Evolutionary conservation across 2,888 invertebrate species (phyloP), one percentile per base, ranked within the genome.

Genomic region (Pyrgus malvae): DNA sequence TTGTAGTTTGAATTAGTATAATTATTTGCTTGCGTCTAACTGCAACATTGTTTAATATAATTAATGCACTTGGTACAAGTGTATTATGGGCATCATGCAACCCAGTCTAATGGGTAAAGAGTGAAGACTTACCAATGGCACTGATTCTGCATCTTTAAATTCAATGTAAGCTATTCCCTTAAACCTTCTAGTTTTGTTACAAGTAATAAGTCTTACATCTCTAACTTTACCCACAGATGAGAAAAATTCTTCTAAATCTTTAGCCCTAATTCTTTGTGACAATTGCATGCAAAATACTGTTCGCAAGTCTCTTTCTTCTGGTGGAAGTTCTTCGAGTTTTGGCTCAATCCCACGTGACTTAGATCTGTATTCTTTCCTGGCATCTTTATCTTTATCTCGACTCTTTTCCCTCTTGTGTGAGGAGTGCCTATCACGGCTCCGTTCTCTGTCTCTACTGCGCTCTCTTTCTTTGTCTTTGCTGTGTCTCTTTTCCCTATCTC

Each of bases 111-210:
- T n/a, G n/a, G n/a, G n/a, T n/a, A n/a, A n/a, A n/a, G n/a, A n/a
- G n/a, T n/a, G n/a, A n/a, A n/a, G 50, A 69, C 93, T 92, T 84
- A 96, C 96, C 91, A 99, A 90, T 56, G 98, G 96, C 6, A 99
- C 99, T 60, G 98, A 98, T 88, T 99, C 99, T 0, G 98, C 96
- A 90, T 99, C 99, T 83, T 96, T 96, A 79, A 99, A 99, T 88
- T 99, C 99, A 57, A 99, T 98, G 77, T 99, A 99, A n/a, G 99
- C 97, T 69, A 99, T 99, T 40, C 99, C 99, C 88, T 99, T 99
- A 74, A 99, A 99, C 64, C 99, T 91, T 74, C 99, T 94, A 0
- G 99, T 99, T 86, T 99, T 99, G 85, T 99, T 99, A 86, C 99
- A 99, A 54, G 98, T 98, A 56, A 99, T 99, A 67, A 99, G 94